Evolutionary conservation across 2,888 invertebrate species (phyloP).

Genomic region (Xanthostigma xanthostigma): DNA sequence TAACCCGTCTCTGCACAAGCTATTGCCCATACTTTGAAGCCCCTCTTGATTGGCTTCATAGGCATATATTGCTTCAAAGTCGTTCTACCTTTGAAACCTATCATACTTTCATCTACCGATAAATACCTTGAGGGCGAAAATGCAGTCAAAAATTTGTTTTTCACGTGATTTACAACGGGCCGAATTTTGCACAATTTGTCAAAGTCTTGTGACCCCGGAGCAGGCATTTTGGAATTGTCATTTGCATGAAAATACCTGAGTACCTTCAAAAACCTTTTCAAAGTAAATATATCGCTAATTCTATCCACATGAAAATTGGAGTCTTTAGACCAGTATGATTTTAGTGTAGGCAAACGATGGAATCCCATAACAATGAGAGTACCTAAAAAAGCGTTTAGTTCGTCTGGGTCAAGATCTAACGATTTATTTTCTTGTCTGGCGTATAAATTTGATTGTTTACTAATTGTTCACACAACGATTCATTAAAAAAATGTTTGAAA

Average conservation of each 20-base stretch:
- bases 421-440: neutral
- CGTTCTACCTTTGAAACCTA: constrained; percentile 11
- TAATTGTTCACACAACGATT: neutral
- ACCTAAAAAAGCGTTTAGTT: neutral
- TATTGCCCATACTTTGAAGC: constrained; percentile 15
- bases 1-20: constrained; percentile 13
- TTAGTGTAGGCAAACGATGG: neutral
- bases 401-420: neutral
- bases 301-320: neutral
- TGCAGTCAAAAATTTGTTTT: neutral
- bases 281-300: neutral
- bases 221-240: neutral
- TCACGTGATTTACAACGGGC: neutral
- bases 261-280: neutral
- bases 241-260: neutral
- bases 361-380: neutral
- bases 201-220: neutral
- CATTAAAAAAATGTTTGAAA: too few relatives aligned
- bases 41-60: constrained; percentile 13
- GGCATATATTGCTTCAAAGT: constrained; percentile 13
- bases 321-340: neutral
- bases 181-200: neutral
- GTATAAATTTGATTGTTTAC: neutral
- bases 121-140: neutral
- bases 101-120: constrained; percentile 5